Evolutionary conservation across 2,113 vertebrate genomes (phyloP).

Genomic region (Synchiropus splendidus): DNA sequence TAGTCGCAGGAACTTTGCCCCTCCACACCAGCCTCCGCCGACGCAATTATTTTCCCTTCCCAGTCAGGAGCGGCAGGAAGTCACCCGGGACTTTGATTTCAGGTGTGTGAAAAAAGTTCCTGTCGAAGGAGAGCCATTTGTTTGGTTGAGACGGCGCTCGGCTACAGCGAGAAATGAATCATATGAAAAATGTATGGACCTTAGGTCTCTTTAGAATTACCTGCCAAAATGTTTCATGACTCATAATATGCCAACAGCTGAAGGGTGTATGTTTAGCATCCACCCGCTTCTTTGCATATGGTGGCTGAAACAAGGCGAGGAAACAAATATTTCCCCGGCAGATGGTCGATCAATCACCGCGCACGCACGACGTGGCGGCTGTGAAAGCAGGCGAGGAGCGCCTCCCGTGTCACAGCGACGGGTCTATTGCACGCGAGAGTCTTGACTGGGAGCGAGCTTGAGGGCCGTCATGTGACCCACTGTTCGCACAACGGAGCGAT

Average conservation of each 20-base stretch:
- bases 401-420: no score
- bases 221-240: conserved; percentile 66
- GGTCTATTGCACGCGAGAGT: no score
- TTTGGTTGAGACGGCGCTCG: conserved; percentile 50
- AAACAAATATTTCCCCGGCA: conserved; percentile 23
- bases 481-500: no score
- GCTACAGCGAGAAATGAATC: conserved; percentile 49
- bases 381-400: no score
- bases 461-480: no score
- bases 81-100: conserved; percentile 9
- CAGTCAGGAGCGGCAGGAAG: conserved; percentile 2
- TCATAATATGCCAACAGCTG: conserved; percentile 57
- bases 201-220: conserved; percentile 59
- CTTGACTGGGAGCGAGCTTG: no score
- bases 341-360: conserved; percentile 10
- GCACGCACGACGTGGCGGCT: no score
- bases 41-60: neutral
- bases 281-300: conserved; percentile 30
- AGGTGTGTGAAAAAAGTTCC: conserved; percentile 13
- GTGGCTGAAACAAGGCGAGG: conserved; percentile 13
- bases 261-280: conserved; percentile 29
- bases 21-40: no score
- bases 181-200: conserved; percentile 61
- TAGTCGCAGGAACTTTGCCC: no score
- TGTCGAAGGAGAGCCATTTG: conserved; percentile 46